Conservation (phyloP, 2,888 invertebrate species). For the Aplocera efformata region DNA sequence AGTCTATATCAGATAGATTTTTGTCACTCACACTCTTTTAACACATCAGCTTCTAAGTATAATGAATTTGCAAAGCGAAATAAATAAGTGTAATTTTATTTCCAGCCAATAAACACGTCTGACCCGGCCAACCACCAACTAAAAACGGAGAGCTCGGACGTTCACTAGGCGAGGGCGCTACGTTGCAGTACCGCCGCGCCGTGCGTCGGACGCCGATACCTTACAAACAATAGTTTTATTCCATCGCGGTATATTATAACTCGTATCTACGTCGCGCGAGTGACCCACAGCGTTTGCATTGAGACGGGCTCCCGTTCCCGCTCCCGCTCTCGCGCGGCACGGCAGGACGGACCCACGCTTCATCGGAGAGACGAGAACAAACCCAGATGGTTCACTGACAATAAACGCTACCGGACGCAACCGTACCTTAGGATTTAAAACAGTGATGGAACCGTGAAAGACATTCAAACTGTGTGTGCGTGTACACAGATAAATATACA, state of each 20-base stretch:
- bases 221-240: constrained; percentile 74
- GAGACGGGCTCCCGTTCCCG: constrained; percentile 34
- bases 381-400: constrained; percentile 11
- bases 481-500: constrained; percentile 26
- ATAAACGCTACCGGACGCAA: constrained; percentile 9
- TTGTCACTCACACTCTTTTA: too few species aligned
- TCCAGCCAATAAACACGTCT: constrained; percentile 89
- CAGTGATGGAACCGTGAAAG: constrained; percentile 19
- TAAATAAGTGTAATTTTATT: constrained; percentile 33
- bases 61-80: constrained; percentile 7
- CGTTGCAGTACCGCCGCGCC: constrained; percentile 62
- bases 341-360: too few species aligned
- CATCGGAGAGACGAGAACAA: too few species aligned
- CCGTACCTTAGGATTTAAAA: constrained; percentile 11
- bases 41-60: too few species aligned
- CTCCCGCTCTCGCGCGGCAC: too few species aligned
- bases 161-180: constrained; percentile 81
- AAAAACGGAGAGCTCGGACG: constrained; percentile 89
- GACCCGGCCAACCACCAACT: constrained; percentile 92
- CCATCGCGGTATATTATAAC: constrained; percentile 22
- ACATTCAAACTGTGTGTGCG: constrained; percentile 20
- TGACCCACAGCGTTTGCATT: constrained; percentile 42
- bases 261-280: constrained; percentile 55
- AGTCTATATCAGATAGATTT: too few species aligned
- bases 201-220: constrained; percentile 37